Evolutionary conservation across 2,888 invertebrate genomes (phyloP).

Genomic region (Drosophila koepferae): DNA sequence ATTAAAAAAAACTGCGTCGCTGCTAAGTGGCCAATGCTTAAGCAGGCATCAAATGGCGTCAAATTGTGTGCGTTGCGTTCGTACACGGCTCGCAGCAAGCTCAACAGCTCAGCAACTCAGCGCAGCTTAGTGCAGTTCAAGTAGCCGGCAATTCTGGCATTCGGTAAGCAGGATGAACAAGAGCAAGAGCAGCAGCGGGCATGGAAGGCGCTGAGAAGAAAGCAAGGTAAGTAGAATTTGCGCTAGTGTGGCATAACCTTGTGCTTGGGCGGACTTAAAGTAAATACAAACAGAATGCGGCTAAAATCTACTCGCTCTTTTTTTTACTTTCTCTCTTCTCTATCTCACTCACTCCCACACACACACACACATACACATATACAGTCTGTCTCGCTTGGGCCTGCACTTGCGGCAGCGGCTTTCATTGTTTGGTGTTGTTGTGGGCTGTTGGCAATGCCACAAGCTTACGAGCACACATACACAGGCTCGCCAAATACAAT

Average conservation of each 20-base stretch:
- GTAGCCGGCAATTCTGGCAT: slow-evolving; percentile 39
- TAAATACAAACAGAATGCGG: slow-evolving; percentile 52
- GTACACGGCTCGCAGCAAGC: slow-evolving; percentile 17
- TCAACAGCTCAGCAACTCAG: slow-evolving; percentile 37
- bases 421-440: slow-evolving; percentile 55
- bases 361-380: background rate
- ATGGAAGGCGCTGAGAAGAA: slow-evolving; percentile 3
- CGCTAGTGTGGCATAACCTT: slow-evolving; percentile 69
- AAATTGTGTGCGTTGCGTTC: slow-evolving; percentile 57
- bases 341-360: background rate
- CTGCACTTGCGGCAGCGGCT: slow-evolving; percentile 45
- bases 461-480: slow-evolving; percentile 15
- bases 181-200: background rate
- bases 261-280: slow-evolving; percentile 56
- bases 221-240: slow-evolving; percentile 63
- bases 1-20: slow-evolving; percentile 49
- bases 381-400: background rate
- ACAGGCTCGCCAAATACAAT: slow-evolving; percentile 11
- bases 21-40: slow-evolving; percentile 32
- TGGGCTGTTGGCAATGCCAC: slow-evolving; percentile 31
- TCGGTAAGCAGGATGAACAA: slow-evolving; percentile 7
- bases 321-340: background rate
- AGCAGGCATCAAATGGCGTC: slow-evolving; percentile 64
- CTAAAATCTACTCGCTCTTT: slow-evolving; percentile 2
- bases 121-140: slow-evolving; percentile 63